Evolutionary conservation across 2,888 invertebrate genomes (phyloP).

Genomic region (Conops quadrifasciatus): DNA sequence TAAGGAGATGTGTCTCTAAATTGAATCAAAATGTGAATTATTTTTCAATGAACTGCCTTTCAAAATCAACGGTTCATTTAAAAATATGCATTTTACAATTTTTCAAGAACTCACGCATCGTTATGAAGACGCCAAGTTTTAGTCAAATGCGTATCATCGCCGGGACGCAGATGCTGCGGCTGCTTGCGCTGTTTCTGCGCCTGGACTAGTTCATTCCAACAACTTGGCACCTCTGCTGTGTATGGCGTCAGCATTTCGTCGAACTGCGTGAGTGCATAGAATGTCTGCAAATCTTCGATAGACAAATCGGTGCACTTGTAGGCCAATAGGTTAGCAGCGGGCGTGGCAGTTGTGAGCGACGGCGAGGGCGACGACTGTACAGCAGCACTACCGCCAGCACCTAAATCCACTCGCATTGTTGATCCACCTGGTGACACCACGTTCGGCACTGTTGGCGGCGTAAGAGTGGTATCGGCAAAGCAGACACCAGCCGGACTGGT

Average conservation of each 20-base stretch:
- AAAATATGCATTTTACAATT: no score
- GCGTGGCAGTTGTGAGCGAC: slow-evolving; percentile 47
- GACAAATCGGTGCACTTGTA: slow-evolving; percentile 69
- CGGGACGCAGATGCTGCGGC: slow-evolving; percentile 76
- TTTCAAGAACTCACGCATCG: slow-evolving; percentile 76
- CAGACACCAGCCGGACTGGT: slow-evolving; percentile 33
- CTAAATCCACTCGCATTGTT: slow-evolving; percentile 42
- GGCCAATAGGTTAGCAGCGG: slow-evolving; percentile 66
- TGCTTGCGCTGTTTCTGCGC: slow-evolving; percentile 89
- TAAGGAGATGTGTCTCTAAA: no score
- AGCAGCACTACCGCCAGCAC: slow-evolving; percentile 1
- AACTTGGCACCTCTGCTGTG: slow-evolving; percentile 89
- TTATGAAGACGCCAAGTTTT: slow-evolving; percentile 90
- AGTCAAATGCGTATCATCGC: slow-evolving; percentile 76
- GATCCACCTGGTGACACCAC: slow-evolving; percentile 2
- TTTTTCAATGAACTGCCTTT: no score
- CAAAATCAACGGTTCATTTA: no score
- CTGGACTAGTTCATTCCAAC: slow-evolving; percentile 93
- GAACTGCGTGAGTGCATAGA: slow-evolving; percentile 80
- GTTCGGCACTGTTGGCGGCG: slow-evolving; percentile 1
- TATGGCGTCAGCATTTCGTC: slow-evolving; percentile 72
- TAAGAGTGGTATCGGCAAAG: slow-evolving; percentile 21
- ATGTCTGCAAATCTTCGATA: slow-evolving; percentile 71
- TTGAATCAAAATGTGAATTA: no score
- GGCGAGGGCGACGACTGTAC: slow-evolving; percentile 53